phyloP scores from a whole-genome alignment of 2,797 vertebrate species.

The Stomatorhinus walkeri region DNA sequence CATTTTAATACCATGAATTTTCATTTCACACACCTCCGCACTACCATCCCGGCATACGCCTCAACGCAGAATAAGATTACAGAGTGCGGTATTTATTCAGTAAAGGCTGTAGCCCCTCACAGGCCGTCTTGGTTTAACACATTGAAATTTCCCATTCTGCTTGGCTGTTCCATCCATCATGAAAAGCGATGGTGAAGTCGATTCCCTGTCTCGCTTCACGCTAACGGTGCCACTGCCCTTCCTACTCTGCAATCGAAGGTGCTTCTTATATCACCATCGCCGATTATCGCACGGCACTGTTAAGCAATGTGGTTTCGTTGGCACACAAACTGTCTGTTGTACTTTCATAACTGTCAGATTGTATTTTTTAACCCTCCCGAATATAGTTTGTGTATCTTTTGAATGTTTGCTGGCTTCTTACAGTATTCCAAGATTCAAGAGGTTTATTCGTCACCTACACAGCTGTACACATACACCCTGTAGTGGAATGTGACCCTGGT shows the following conservation, averaged over 20 bases:
- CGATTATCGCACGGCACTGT: neutral
- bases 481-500: neutral
- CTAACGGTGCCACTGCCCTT: neutral
- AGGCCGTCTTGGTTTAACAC: neutral
- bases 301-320: neutral
- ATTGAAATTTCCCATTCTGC: neutral
- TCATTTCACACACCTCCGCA: neutral
- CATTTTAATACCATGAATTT: neutral
- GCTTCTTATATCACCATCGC: neutral
- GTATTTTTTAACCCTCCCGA: neutral
- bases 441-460: too few relatives aligned
- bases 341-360: neutral
- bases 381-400: neutral
- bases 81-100: neutral
- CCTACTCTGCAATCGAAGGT: neutral
- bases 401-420: neutral
- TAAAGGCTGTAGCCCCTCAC: neutral
- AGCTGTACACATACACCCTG: too few relatives aligned
- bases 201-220: neutral
- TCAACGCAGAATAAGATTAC: neutral
- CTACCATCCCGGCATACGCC: neutral
- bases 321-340: neutral
- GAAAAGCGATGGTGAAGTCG: neutral
- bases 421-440: neutral
- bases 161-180: neutral